Percentiles rank a stretch among this genome's conserved stretches.
phyloP scores from a whole-genome alignment of 2,113 vertebrate genomes.

The Pedionomus torquatus region DNA sequence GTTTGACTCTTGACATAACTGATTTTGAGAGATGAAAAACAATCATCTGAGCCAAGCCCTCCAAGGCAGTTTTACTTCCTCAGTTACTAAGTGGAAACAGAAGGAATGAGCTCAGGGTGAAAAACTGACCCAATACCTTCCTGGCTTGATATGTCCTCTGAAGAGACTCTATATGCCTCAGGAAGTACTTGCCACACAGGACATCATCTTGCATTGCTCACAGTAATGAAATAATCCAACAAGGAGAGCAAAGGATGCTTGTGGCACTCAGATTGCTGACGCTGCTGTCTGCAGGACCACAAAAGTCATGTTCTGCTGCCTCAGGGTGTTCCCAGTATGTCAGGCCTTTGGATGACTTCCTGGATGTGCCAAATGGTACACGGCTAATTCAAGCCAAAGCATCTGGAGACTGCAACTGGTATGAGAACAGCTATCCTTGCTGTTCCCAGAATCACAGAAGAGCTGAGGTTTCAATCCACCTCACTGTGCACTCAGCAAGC shows the following conservation, averaged over 20 bases:
- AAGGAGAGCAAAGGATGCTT: not conserved
- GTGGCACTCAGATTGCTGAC: not conserved
- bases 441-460: not conserved
- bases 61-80: not conserved
- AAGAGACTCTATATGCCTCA: not conserved
- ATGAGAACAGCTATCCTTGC: not conserved
- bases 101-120: not conserved
- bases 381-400: not conserved
- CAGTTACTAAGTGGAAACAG: not conserved
- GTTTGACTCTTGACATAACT: not conserved
- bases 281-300: not conserved
- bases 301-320: not conserved
- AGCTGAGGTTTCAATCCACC: not conserved
- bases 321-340: not conserved
- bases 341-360: not conserved
- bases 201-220: not conserved
- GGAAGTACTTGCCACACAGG: not conserved
- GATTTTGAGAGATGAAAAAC: constrained; percentile 12
- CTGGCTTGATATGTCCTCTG: not conserved
- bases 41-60: not conserved
- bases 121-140: not conserved
- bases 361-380: rapidly evolving
- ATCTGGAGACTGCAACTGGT: not conserved
- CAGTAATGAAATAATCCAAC: not conserved
- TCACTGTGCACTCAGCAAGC: not conserved